phyloP scores from a whole-genome alignment of 1,140 invertebrate genomes.

The Wasmannia auropunctata region DNA sequence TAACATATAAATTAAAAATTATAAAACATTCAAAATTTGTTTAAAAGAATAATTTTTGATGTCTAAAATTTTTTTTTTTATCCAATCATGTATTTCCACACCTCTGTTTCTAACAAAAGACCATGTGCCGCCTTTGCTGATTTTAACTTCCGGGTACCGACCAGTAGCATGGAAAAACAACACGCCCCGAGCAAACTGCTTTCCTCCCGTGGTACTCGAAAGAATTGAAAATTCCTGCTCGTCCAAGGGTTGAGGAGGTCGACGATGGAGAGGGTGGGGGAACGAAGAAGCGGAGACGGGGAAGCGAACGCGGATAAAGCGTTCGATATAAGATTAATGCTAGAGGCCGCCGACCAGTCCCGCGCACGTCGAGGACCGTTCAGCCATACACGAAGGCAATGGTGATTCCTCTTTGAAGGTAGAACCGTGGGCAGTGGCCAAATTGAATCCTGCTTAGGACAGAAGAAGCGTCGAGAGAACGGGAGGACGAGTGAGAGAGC shows the following conservation, averaged over 20 bases:
- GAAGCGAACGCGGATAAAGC: constrained; percentile 81
- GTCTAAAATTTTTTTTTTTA: background rate
- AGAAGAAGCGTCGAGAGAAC: constrained; percentile 69
- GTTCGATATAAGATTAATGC: constrained; percentile 86
- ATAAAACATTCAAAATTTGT: background rate
- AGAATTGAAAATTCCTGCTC: constrained; percentile 85
- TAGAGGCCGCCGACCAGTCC: constrained; percentile 75
- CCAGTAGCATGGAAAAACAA: constrained; percentile 51
- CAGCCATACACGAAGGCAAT: constrained; percentile 72
- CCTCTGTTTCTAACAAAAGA: background rate
- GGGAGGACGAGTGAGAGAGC: constrained; percentile 70
- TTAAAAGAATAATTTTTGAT: background rate
- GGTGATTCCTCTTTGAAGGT: constrained; percentile 85
- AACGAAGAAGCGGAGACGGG: constrained; percentile 47
- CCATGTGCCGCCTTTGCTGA: constrained; percentile 6
- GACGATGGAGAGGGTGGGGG: constrained; percentile 7
- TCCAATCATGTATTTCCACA: background rate
- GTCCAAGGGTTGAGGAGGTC: constrained; percentile 78
- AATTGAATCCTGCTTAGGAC: constrained; percentile 86
- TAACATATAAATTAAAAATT: background rate
- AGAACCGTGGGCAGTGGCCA: constrained; percentile 82
- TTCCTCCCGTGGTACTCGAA: constrained; percentile 75
- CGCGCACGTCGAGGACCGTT: constrained; percentile 75
- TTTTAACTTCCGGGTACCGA: constrained; percentile 37
- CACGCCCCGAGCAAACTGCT: constrained; percentile 71